A percentile compares a stretch with the other conserved stretches of the same genome.
These are phyloP conservation scores for Petromus typicus DNA, from an alignment of 2,113 vertebrate species.

Conservation along the genomic window DNA sequence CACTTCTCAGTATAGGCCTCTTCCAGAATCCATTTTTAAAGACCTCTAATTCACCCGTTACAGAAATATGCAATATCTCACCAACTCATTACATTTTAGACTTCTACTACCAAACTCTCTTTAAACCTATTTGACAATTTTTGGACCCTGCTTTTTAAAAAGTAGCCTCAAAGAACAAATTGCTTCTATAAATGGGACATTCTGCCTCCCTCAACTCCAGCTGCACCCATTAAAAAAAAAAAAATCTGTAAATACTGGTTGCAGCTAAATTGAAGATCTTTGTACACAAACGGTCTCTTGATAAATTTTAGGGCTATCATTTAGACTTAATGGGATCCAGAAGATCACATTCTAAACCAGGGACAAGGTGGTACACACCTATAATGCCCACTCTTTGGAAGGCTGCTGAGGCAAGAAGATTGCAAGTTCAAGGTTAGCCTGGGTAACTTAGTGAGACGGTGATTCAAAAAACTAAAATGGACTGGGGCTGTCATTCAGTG, in stretches of 20 bases:
- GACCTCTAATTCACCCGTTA: background rate
- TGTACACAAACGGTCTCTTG: conserved; percentile 1
- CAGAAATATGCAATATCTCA: background rate
- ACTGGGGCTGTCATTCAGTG: background rate
- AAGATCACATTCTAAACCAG: conserved; percentile 17
- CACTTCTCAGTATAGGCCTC: background rate
- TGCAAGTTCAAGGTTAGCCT: background rate
- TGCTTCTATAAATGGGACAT: conserved; percentile 41
- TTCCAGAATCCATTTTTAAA: background rate
- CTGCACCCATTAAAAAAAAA: background rate
- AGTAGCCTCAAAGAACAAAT: conserved; percentile 31
- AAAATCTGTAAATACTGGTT: background rate
- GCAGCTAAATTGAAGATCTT: conserved; percentile 20
- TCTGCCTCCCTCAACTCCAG: background rate
- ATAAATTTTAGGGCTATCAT: conserved; percentile 21
- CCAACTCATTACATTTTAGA: conserved; percentile 26
- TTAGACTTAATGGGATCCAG: background rate
- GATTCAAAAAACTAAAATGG: background rate
- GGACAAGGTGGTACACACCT: background rate
- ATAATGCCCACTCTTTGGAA: background rate
- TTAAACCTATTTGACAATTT: conserved; percentile 33
- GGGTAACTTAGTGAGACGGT: background rate
- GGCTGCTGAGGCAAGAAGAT: background rate
- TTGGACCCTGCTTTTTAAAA: conserved; percentile 49
- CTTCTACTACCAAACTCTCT: conserved; percentile 12